Conservation (phyloP, 2,888 invertebrate species). For the Colostygia pectinataria region DNA sequence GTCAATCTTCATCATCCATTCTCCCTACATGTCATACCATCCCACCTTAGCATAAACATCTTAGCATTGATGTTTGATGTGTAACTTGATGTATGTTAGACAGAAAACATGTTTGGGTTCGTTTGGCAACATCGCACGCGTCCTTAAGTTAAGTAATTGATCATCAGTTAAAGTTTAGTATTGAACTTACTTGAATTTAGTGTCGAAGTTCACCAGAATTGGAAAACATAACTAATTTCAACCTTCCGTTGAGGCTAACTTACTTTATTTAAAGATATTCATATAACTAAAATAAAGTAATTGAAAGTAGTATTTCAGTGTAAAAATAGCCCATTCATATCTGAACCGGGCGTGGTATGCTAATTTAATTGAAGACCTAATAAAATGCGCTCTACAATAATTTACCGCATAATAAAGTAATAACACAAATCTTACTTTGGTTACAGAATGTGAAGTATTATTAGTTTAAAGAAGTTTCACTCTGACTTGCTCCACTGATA, state of each 20-base stretch:
- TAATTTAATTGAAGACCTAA: conserved; percentile 37
- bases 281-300: conserved; percentile 16
- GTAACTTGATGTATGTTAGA: no score
- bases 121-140: no score
- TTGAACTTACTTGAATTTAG: no score
- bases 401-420: conserved; percentile 37
- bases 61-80: no score
- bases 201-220: no score
- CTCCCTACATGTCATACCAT: no score
- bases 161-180: no score
- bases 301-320: conserved; percentile 17
- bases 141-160: neutral
- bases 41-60: no score
- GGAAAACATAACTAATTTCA: conserved; percentile 1
- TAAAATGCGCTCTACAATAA: conserved; percentile 32
- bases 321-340: conserved; percentile 29
- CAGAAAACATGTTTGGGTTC: no score
- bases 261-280: conserved; percentile 5
- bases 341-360: conserved; percentile 28
- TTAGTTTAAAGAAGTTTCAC: neutral
- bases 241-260: neutral
- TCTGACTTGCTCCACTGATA: neutral
- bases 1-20: no score
- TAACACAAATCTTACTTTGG: conserved; percentile 36
- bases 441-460: conserved; percentile 9